Evolutionary conservation across 2,113 vertebrate genomes (phyloP).

Genomic region (Alethe diademata): DNA sequence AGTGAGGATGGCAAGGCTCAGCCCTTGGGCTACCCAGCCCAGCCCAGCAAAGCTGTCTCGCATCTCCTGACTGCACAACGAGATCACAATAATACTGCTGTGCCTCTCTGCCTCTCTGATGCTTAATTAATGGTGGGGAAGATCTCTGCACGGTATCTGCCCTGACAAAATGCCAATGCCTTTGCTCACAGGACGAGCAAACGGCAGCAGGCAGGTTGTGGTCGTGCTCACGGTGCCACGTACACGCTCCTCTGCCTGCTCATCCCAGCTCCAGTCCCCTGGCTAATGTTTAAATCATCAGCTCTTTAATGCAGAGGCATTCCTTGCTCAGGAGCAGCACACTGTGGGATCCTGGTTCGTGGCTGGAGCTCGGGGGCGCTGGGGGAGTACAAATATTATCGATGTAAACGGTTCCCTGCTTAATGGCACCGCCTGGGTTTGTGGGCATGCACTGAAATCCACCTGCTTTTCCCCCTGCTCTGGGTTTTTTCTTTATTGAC

Average conservation of each 20-base stretch:
- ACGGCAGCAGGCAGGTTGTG: not conserved
- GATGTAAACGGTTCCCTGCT: not conserved
- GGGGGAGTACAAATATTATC: not conserved
- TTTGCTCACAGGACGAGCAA: not conserved
- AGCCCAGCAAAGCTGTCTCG: not conserved
- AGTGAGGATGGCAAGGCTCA: not conserved
- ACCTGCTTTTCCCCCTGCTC: not conserved
- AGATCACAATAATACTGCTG: not conserved
- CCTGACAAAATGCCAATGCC: not conserved
- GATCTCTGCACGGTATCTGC: not conserved
- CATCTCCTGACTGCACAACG: not conserved
- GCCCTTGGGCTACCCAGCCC: not conserved
- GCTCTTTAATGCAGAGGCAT: not conserved
- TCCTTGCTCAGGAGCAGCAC: not conserved
- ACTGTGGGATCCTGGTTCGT: not conserved
- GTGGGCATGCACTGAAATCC: not conserved
- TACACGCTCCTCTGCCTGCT: not conserved
- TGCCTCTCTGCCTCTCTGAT: not conserved
- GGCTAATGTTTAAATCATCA: constrained; percentile 24
- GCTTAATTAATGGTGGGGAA: constrained; percentile 6
- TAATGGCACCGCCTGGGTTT: not conserved
- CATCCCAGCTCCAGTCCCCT: not conserved
- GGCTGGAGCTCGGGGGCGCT: not conserved
- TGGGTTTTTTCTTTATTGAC: constrained; percentile 23
- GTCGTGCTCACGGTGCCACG: not conserved